Conservation (phyloP, 1,140 invertebrate genomes). For the Pteromalus puparum region DNA sequence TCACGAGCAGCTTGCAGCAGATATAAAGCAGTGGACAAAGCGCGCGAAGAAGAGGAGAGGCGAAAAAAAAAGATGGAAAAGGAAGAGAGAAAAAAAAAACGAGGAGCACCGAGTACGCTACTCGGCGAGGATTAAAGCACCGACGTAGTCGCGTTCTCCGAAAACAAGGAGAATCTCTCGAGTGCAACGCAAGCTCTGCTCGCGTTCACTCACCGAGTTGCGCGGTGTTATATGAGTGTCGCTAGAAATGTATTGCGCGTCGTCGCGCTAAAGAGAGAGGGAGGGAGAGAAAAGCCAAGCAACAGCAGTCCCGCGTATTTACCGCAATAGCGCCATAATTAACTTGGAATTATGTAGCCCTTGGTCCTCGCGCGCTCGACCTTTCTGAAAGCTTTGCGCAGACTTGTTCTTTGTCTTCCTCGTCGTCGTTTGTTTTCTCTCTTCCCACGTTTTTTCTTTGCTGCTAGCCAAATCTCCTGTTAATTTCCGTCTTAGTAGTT, state of each 20-base stretch:
- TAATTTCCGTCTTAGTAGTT: not conserved
- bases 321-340: slow-evolving; percentile 35
- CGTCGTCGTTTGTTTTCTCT: not conserved
- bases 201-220: no score
- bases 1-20: slow-evolving; percentile 17
- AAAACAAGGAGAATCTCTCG: slow-evolving; percentile 7
- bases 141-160: not conserved
- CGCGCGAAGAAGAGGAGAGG: not conserved
- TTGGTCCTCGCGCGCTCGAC: not conserved
- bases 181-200: not conserved
- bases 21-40: not conserved
- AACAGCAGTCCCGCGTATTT: not conserved
- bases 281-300: slow-evolving; percentile 3
- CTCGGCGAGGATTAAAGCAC: slow-evolving; percentile 20
- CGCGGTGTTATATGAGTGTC: not conserved
- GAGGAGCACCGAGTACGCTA: not conserved
- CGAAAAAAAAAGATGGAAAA: not conserved
- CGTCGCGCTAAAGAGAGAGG: not conserved
- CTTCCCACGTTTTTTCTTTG: not conserved
- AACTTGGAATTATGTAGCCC: slow-evolving; percentile 37
- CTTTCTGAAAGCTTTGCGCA: slow-evolving; percentile 6
- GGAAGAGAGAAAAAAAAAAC: not conserved
- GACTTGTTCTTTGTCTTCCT: not conserved
- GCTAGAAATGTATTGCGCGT: not conserved
- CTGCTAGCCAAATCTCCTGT: not conserved